A percentile compares a stretch with the other conserved stretches of the same genome.
phyloP scores from a whole-genome alignment of 30 jellyfish, hydroid and myxozoan genomes.

The Pelagia noctiluca region DNA sequence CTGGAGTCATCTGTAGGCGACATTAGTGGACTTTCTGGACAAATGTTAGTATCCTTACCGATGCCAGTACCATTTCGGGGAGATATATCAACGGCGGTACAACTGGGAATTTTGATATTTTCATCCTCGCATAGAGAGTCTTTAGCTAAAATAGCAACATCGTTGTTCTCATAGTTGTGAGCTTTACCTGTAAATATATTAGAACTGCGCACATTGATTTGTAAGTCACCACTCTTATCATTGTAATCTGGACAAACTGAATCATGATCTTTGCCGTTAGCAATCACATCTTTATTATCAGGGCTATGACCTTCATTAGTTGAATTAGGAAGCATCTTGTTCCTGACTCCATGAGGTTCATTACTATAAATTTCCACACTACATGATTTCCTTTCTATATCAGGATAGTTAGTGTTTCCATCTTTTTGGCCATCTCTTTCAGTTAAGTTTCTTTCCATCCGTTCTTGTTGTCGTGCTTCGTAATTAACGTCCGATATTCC shows the following conservation, averaged over 20 bases:
- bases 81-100: neutral
- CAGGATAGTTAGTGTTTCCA: neutral
- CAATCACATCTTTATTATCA: neutral
- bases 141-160: neutral
- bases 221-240: too few species aligned
- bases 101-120: neutral
- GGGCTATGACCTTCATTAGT: neutral
- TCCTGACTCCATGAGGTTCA: too few species aligned
- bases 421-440: neutral
- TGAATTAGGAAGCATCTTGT: too few species aligned
- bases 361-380: neutral
- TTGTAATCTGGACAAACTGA: too few species aligned
- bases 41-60: neutral
- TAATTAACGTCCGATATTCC: constrained; percentile 19
- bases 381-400: neutral
- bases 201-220: neutral
- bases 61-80: neutral
- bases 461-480: constrained; percentile 20
- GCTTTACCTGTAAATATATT: neutral
- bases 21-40: neutral
- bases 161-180: neutral
- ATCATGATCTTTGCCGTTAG: neutral
- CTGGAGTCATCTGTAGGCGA: constrained; percentile 58
- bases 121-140: neutral
- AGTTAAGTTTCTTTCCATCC: neutral